Percentiles rank a stretch among this genome's conserved stretches.
Conservation (phyloP, 2,113 vertebrate species). For the Tretioscincus oriximinensis region DNA sequence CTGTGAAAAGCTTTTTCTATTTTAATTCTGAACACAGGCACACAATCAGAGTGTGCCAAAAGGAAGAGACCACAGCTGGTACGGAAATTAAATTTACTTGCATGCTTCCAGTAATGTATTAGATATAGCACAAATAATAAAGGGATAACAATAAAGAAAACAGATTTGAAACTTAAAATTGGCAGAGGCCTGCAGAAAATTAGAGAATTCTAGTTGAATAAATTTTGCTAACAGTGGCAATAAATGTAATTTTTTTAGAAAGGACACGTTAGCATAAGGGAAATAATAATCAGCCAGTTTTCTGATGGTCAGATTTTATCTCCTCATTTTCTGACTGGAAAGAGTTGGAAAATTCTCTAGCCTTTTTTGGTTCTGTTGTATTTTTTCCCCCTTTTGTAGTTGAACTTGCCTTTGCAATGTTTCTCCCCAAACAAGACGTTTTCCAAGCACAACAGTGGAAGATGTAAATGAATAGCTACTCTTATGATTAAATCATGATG, state of each 20-base stretch:
- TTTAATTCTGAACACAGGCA: conserved; percentile 60
- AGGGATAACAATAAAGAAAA: conserved; percentile 51
- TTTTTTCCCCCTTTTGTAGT: not conserved
- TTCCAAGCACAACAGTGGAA: not conserved
- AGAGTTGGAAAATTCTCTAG: not conserved
- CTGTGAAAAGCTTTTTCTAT: conserved; percentile 47
- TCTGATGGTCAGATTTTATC: conserved; percentile 9
- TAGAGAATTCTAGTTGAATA: conserved; percentile 32
- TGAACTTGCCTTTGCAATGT: not conserved
- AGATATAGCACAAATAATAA: conserved; percentile 53
- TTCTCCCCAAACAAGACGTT: not conserved
- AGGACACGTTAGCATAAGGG: not conserved
- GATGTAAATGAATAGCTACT: not conserved
- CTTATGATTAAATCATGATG: not conserved
- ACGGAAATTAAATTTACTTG: conserved; percentile 67
- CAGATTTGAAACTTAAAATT: conserved; percentile 44
- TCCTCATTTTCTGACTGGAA: not conserved
- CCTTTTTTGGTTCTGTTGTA: not conserved
- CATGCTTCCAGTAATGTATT: conserved; percentile 55
- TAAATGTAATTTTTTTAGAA: not conserved
- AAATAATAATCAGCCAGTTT: conserved; percentile 3
- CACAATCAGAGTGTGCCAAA: conserved; percentile 54
- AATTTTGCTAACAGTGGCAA: not conserved
- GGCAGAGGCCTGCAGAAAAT: conserved; percentile 35
- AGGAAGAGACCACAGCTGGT: conserved; percentile 57